These are phyloP conservation scores for Limonius californicus DNA, from an alignment of 1,140 invertebrate species.

Conservation along the genomic window DNA sequence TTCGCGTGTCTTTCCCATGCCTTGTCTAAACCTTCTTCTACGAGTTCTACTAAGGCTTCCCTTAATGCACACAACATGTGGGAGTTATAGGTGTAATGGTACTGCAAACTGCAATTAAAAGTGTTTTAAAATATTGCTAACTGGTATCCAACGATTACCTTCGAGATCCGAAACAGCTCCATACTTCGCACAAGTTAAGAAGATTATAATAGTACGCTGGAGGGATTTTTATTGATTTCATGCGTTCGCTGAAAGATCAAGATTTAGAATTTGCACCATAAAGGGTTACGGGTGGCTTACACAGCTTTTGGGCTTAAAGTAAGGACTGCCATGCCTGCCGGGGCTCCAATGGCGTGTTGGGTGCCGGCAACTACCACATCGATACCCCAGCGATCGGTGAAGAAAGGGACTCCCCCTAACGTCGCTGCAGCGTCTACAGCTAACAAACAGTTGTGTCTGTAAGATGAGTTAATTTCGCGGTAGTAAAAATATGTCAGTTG, in stretches of 20 bases:
- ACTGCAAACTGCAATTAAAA: no score
- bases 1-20: conserved; percentile 65
- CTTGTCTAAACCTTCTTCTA: conserved; percentile 67
- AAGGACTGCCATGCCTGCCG: conserved; percentile 81
- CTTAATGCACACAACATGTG: conserved; percentile 73
- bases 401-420: conserved; percentile 70
- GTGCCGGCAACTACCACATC: conserved; percentile 80
- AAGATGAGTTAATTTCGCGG: no score
- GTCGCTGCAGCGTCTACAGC: conserved; percentile 84
- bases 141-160: no score
- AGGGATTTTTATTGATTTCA: not conserved
- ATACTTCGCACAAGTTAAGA: conserved; percentile 63
- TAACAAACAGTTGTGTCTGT: conserved; percentile 67
- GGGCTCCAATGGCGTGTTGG: conserved; percentile 79
- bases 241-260: conserved; percentile 47
- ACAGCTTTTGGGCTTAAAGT: conserved; percentile 78
- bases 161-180: conserved; percentile 57
- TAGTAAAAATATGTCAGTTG: no score
- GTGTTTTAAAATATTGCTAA: no score
- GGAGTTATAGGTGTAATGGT: conserved; percentile 78
- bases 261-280: no score
- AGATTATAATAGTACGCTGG: not conserved
- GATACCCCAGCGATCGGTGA: conserved; percentile 73
- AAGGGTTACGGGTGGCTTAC: conserved; percentile 47
- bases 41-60: conserved; percentile 67